Conservation (phyloP, 35 echinoderm and acorn worm genomes). For the Apostichopus japonicus region DNA sequence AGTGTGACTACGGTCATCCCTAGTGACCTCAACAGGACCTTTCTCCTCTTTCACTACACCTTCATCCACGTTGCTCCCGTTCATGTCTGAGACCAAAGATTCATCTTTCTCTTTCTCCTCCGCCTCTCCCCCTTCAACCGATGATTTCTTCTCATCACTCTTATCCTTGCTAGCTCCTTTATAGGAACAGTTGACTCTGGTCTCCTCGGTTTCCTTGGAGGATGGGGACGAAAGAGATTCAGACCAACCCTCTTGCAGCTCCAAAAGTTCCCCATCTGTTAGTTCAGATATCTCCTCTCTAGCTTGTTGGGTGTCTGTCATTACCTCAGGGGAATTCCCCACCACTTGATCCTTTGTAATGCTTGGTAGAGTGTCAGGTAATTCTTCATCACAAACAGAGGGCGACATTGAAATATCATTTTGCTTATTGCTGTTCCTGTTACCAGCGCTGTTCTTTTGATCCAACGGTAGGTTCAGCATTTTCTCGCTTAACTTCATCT, state of each 20-base stretch:
- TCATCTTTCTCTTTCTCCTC: not conserved
- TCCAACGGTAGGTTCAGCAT: not conserved
- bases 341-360: not conserved
- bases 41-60: not conserved
- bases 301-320: conserved; percentile 43
- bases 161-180: not conserved
- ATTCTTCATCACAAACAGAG: not conserved
- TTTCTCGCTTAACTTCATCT: too few relatives aligned
- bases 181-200: conserved; percentile 8
- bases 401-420: not conserved
- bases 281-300: conserved; percentile 11
- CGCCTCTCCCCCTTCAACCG: not conserved
- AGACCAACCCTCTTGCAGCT: conserved; percentile 33
- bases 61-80: not conserved
- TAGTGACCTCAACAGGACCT: not conserved
- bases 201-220: not conserved
- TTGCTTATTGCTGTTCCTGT: too few relatives aligned
- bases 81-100: not conserved
- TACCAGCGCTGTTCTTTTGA: not conserved
- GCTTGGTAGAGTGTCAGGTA: not conserved
- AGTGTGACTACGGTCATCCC: not conserved
- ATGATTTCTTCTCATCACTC: not conserved
- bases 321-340: not conserved
- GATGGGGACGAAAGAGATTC: conserved; percentile 49
- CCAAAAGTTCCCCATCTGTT: conserved; percentile 12